Conservation (phyloP, 2,797 vertebrate genomes). For the Squalus acanthias region DNA sequence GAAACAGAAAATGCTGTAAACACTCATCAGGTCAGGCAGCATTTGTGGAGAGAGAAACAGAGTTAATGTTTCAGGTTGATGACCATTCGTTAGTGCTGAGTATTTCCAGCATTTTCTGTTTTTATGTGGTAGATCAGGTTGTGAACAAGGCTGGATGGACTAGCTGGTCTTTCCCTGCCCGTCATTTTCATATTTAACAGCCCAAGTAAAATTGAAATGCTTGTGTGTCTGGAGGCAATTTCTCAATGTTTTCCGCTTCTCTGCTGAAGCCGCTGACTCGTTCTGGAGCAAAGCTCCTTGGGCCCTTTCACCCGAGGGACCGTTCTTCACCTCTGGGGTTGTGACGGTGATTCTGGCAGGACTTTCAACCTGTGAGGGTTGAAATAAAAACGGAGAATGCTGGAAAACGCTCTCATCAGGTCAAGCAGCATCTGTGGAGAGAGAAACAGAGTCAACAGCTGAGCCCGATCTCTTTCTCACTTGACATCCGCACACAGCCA, state of each 20-base stretch:
- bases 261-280: background rate
- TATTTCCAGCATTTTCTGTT: too few species aligned
- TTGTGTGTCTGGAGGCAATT: background rate
- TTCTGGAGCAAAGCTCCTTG: background rate
- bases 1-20: too few species aligned
- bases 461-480: background rate
- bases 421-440: too few species aligned
- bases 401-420: too few species aligned
- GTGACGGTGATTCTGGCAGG: background rate
- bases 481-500: background rate
- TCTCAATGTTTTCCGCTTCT: background rate
- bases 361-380: background rate
- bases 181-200: background rate
- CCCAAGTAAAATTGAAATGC: background rate
- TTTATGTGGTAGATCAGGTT: too few species aligned
- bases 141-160: background rate
- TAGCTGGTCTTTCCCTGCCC: background rate
- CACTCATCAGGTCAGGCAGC: too few species aligned
- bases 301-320: background rate
- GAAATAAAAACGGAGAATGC: too few species aligned
- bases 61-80: too few species aligned
- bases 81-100: too few species aligned
- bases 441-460: too few species aligned
- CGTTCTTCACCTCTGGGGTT: background rate
- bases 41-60: too few species aligned